Evolutionary conservation across 1,140 invertebrate genomes (phyloP), one percentile per base, ranked within the genome.

Genomic region (Spodoptera frugiperda): DNA sequence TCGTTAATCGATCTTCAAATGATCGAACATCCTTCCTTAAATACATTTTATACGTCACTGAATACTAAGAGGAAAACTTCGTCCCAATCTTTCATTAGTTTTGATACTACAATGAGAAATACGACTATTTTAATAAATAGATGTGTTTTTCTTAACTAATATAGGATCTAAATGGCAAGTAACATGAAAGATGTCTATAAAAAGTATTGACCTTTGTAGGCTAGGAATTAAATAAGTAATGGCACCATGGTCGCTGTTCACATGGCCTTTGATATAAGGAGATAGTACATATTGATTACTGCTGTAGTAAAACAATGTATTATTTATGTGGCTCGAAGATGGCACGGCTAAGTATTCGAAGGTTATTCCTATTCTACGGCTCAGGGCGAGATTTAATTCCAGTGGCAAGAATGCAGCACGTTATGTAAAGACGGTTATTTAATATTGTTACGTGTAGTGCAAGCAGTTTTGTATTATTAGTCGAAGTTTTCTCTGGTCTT

Each of bases 381-480:
- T 63, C 59, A 44, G 33, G 33, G 33, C 44, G 59, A 63, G 33
- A 63, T 44, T 63, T 63, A 44, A 63, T 63, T 63, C 57, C 59
- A 63, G n/a, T 63, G 59, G 15, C 33, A 44, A 63, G 59, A 15
- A 39, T 57, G 33, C 11, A 63, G 59, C 15, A 19, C 17, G 44
- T 39, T 63, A 44, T 63, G 59, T 63, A 63, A 63, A 63, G 9
- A 63, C 19, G 44, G 44, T 63, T 44, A 63, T 10, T 12, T 12
- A 44, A 63, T 63, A 17, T 53, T 2, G 15, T 39, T 61, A 61
- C 11, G 54, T n/a, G n/a, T 21, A 11, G 33, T 0, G n/a, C 39
- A 63, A 33, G 5, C 8, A 53, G 51, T 53, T 15, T 19, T 17
- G 9, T 53, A 17, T 53, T 17, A 53, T 39, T 39, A 1, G 6